A percentile compares a stretch with the other conserved stretches of the same genome.
phyloP scores from a whole-genome alignment of 2,113 vertebrate genomes.

The Gorsachius goisagi region DNA sequence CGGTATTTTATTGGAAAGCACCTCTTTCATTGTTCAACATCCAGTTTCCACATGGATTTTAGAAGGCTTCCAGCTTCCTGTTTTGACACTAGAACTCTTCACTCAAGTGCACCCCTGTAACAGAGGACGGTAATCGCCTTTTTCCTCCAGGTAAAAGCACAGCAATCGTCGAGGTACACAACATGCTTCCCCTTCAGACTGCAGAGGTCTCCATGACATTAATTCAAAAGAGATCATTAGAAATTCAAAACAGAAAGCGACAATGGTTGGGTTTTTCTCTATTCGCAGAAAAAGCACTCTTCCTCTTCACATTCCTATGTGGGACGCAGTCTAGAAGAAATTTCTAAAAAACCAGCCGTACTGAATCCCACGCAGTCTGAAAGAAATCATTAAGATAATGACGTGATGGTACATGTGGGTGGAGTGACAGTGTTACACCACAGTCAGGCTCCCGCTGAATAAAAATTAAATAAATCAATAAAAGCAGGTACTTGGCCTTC shows the following conservation, averaged over 20 bases:
- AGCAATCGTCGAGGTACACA: neutral
- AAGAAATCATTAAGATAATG: conserved; percentile 47
- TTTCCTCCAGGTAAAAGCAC: neutral
- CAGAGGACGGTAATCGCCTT: neutral
- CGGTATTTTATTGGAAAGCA: neutral
- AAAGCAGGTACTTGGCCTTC: neutral
- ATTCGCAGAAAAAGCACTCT: neutral
- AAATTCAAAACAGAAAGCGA: conserved; percentile 8
- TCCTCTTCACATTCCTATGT: neutral
- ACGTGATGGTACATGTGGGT: conserved; percentile 4
- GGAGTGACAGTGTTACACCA: conserved; percentile 36
- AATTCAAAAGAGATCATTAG: neutral
- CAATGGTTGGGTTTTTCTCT: neutral
- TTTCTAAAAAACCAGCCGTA: neutral
- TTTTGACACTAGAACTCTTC: neutral
- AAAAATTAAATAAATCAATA: neutral
- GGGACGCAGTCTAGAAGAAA: conserved; percentile 9
- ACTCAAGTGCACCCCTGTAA: neutral
- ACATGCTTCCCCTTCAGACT: neutral
- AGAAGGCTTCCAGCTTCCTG: neutral
- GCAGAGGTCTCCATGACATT: neutral
- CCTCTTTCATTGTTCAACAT: neutral
- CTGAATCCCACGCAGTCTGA: conserved; percentile 44
- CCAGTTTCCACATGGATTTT: neutral
- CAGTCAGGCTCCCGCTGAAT: neutral